Evolutionary conservation across 1,140 invertebrate species (phyloP).

Genomic region (Caenorhabditis elegans): DNA sequence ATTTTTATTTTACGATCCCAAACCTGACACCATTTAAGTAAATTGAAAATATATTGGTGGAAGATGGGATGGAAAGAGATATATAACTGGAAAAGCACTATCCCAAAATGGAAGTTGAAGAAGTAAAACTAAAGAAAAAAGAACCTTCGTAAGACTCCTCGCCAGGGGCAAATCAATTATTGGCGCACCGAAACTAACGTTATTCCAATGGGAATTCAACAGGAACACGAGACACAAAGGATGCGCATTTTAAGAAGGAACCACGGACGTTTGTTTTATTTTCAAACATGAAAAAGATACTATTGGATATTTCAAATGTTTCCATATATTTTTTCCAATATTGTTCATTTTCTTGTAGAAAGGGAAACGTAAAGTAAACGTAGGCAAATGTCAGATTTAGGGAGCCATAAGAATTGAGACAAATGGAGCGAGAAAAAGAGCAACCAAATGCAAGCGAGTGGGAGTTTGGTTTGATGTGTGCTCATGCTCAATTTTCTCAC

Average conservation of each 20-base stretch:
- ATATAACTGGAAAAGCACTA: not conserved
- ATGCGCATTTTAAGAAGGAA: no score
- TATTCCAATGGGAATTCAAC: not conserved
- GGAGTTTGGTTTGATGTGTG: not conserved
- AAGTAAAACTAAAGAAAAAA: not conserved
- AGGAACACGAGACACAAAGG: not conserved
- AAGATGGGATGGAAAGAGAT: no score
- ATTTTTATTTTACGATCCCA: no score
- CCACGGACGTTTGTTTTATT: no score
- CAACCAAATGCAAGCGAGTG: not conserved
- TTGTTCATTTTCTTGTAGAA: no score
- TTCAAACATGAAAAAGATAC: no score
- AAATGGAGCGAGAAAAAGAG: constrained; percentile 24
- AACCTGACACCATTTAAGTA: no score
- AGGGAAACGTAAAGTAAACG: not conserved
- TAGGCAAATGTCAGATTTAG: not conserved
- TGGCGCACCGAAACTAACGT: not conserved
- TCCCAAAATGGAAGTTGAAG: not conserved
- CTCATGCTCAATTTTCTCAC: constrained; percentile 24
- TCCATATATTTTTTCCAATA: no score
- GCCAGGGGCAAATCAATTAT: constrained; percentile 31
- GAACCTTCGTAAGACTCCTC: not conserved
- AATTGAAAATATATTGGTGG: not conserved
- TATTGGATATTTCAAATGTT: no score
- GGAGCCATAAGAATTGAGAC: constrained; percentile 8